phyloP scores from a whole-genome alignment of 2,797 vertebrate genomes.

The Oreochromis grahami region DNA sequence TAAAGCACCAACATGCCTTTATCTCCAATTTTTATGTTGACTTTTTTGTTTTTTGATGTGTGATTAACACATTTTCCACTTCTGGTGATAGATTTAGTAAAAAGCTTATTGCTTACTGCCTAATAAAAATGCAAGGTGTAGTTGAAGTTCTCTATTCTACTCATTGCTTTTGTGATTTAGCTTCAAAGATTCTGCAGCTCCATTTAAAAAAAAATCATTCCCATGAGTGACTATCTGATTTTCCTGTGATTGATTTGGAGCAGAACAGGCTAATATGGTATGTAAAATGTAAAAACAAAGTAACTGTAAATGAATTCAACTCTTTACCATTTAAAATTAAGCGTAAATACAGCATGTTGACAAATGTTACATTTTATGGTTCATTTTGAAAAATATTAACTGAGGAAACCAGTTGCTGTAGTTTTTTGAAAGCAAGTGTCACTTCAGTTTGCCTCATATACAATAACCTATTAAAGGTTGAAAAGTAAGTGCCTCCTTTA shows the following conservation, averaged over 20 bases:
- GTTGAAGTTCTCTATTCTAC: conserved; percentile 4
- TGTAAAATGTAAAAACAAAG: not conserved
- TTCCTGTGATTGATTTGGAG: conserved; percentile 47
- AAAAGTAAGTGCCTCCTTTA: not conserved
- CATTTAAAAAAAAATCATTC: not conserved
- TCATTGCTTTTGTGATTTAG: conserved; percentile 26
- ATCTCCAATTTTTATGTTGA: conserved; percentile 3
- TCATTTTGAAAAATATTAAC: not conserved
- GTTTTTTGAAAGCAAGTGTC: not conserved
- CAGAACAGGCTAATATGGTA: not conserved
- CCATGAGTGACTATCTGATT: conserved; percentile 68
- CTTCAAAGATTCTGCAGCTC: conserved; percentile 47
- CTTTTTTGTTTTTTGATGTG: not conserved
- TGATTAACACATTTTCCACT: conserved; percentile 33
- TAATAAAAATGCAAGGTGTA: conserved; percentile 29
- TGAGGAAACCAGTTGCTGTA: not conserved
- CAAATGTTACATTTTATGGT: not conserved
- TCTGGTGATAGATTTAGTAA: conserved; percentile 28
- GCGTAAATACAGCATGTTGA: not conserved
- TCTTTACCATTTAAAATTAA: not conserved
- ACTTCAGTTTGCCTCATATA: not conserved
- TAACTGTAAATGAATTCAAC: not conserved
- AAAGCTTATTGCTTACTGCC: conserved; percentile 36
- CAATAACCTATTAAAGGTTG: not conserved
- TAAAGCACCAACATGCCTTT: not conserved